These are phyloP conservation scores for Petrocephalus sullivani DNA, from an alignment of 2,797 vertebrate species.

Conservation along the genomic window DNA sequence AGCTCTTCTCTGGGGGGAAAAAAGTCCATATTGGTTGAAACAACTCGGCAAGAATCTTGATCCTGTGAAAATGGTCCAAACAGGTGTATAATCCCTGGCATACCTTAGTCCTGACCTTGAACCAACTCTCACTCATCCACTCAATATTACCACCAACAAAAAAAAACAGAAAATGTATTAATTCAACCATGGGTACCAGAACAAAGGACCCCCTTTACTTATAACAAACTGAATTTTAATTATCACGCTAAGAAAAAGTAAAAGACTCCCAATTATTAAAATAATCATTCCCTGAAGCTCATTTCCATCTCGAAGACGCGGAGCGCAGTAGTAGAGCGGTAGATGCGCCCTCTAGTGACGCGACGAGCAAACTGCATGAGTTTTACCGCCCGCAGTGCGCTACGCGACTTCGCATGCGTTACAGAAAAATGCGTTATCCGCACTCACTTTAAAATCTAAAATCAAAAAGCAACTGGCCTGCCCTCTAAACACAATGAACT, in stretches of 20 bases:
- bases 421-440: not conserved
- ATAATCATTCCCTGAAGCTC: not conserved
- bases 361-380: not conserved
- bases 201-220: not conserved
- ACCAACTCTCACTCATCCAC: not conserved
- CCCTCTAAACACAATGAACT: not conserved
- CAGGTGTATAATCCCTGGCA: not conserved
- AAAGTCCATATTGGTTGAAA: not conserved
- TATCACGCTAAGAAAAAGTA: not conserved
- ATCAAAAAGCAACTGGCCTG: not conserved
- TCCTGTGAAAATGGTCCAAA: not conserved
- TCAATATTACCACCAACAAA: not conserved
- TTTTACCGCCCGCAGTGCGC: not conserved
- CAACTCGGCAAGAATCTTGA: not conserved
- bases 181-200: not conserved
- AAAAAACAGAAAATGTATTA: not conserved
- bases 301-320: not conserved
- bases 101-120: not conserved
- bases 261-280: not conserved
- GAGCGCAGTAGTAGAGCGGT: not conserved
- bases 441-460: not conserved
- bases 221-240: not conserved
- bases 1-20: not conserved
- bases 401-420: not conserved
- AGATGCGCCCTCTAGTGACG: constrained; percentile 9